Evolutionary conservation across 2,797 vertebrate species (phyloP), one percentile per base, ranked within the genome.

Genomic region (Paguma larvata): DNA sequence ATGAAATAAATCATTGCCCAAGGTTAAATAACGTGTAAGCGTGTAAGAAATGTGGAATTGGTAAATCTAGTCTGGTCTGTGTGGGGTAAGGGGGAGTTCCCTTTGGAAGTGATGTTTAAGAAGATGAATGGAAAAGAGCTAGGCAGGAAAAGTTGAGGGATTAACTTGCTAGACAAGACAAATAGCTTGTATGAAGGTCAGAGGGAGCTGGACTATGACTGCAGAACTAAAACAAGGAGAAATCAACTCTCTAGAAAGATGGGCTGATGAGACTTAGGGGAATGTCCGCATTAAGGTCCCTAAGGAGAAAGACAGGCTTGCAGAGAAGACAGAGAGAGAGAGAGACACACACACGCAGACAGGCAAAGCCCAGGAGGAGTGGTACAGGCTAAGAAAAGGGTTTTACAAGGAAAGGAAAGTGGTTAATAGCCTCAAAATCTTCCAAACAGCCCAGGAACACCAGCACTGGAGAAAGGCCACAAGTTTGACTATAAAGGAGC

Each of bases 391-490:
- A 56, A 44, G 46, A 32, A 90, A 73, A 56, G 19, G 62, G 4
- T 78, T 97, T 91, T 63, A 68, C 78, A 62, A 85, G 56, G 25
- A 75, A 48, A 92, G 16, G 62, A 93, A 83, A 96, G 46, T 89
- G 44, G n/a, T 94, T 62, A 80, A 68, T 68, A 65, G 19, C 62
- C 27, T 89, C 46, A 75, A 77, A 85, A 70, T 79, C 27, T 34
- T 23, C 16, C 23, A 67, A 67, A 65, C 25, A 90, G 8, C 46
- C 7, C 15, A 91, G 89, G 48, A 53, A 18, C 4, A 19, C 9
- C 38, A 46, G 30, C 13, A 38, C 77, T 51, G 78, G 68, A 77
- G 18, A 68, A 67, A 51, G 23, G 25, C 59, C 16, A 25, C 5
- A 84, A 62, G 27, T 85, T 78, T 91, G 93, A 48, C 9, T 92